Conservation (phyloP, 1,140 invertebrate species). For the Drosophila erecta region DNA sequence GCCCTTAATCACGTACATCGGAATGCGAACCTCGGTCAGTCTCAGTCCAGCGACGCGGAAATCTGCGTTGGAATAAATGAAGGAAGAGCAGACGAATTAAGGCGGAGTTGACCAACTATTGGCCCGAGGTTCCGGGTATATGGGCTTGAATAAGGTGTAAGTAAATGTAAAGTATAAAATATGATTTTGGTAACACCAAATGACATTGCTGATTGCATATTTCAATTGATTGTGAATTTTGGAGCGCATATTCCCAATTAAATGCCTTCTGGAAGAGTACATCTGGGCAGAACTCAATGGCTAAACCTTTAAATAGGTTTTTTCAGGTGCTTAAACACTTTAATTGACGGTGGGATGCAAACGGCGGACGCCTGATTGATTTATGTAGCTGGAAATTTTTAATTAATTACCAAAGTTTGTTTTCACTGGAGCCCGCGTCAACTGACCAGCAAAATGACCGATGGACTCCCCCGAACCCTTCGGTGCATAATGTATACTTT, state of each 20-base stretch:
- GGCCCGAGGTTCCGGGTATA: slow-evolving; percentile 1
- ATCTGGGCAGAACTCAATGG: too few relatives aligned
- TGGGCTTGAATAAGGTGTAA: background rate
- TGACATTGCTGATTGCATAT: too few relatives aligned
- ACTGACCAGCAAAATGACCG: slow-evolving; percentile 64
- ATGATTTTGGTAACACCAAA: too few relatives aligned
- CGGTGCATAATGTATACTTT: slow-evolving; percentile 59
- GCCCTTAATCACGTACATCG: slow-evolving; percentile 88
- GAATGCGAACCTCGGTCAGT: slow-evolving; percentile 88
- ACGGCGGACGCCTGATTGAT: slow-evolving; percentile 62
- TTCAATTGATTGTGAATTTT: too few relatives aligned
- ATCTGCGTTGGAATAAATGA: slow-evolving; percentile 69
- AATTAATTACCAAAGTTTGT: slow-evolving; percentile 82
- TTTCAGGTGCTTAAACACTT: slow-evolving; percentile 51
- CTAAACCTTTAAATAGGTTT: background rate
- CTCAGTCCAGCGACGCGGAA: slow-evolving; percentile 85
- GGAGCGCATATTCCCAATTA: background rate
- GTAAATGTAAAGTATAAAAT: too few relatives aligned
- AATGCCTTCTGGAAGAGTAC: too few relatives aligned
- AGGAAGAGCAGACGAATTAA: slow-evolving; percentile 14
- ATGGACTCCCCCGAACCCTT: slow-evolving; percentile 45
- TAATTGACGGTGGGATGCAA: slow-evolving; percentile 34
- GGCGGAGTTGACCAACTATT: slow-evolving; percentile 5
- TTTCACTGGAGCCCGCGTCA: slow-evolving; percentile 51
- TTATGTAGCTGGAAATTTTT: slow-evolving; percentile 71